Evolutionary conservation across 2,888 invertebrate genomes (phyloP), one percentile per base, ranked within the genome.

Genomic region (Caradrina clavipalpis): DNA sequence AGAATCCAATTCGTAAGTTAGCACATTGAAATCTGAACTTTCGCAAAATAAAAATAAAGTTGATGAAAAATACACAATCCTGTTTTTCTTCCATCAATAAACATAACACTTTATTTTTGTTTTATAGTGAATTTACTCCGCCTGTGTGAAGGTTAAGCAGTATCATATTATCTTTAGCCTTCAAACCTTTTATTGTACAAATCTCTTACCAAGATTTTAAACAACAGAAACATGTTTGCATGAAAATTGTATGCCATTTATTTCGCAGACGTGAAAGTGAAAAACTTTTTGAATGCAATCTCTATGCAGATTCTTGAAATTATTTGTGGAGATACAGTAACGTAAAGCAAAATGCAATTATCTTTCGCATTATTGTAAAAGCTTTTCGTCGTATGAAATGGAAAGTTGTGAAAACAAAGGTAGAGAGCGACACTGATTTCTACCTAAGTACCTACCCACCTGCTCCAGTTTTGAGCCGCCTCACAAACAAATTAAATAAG

Each of bases 281-380:
- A 67, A 49, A 21, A 19, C 26, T 54, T 21, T 15, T 35, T 11
- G 26, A 60, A 56, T 62, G 42, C 45, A 68, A 56, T 54, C 58
- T 68, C 11, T 58, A 21, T 56, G 45, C 55, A 58, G 42, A 65
- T 69, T 57, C 66, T 76, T 59, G 56, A 72, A 74, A 76, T 17
- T 67, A 69, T 58, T 83, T 65, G 59, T 65, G n/a, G 58, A 68
- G 47, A 49, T 45, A 69, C 21, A 35, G 55, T 59, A 66, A 57
- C 45, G 42, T 53, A 59, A 74, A 80, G 61, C 42, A 67, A 67
- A 82, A 70, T 71, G 69, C 76, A 82, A 76, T 81, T 78, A 81
- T 70, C 19, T 70, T 62, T 39, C 39, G 58, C 67, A 73, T 79
- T 81, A 81, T 69, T 79, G 56, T 84, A 62, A 84, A 81, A 82